Base-by-base conservation (phyloP, 2,113 vertebrate genomes). In the Craseonycteris thonglongyai region DNA sequence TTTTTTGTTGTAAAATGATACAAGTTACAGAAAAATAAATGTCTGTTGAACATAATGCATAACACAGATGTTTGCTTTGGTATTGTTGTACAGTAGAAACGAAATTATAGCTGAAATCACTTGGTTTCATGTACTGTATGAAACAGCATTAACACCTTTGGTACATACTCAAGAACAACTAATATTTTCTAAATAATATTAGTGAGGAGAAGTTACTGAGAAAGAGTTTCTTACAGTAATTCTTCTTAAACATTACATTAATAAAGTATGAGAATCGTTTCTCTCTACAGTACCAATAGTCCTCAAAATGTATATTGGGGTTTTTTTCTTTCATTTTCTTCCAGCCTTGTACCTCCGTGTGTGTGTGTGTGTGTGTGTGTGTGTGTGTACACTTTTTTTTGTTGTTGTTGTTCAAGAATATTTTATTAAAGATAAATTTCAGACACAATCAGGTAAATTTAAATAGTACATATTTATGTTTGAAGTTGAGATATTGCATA, bases 381-480 rank as follows among this genome's bases (percentile, higher is more conserved):
- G n/a, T n/a, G n/a, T n/a, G n/a, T n/a, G n/a, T n/a, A n/a, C n/a
- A n/a, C n/a, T n/a, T n/a, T n/a, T n/a, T n/a, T n/a, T n/a, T n/a
- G n/a, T n/a, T n/a, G n/a, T n/a, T n/a, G n/a, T 92, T 81, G 4
- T 66, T 86, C 19, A 51, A 82, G 38, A 92, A 93, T 85, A 61
- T 88, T 95, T 92, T 89, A n/a, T 28, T 65, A 91, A 9, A 69
- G n/a, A 61, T 40, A 82, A 58, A 86, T 68, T 93, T 91, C 47
- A 82, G 66, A 75, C 72, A 93, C 21, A 84, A 3, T 61, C 10
- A 86, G 11, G 2, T 89, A 56, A 72, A 16, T 72, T 87, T 92
- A 49, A 90, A 88, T 15, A 82, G 74, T 30, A 94, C 40, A 97
- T 51, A 30, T 97, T 94, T 96, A 68, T 97, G 14, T 96, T 94